phyloP scores from a whole-genome alignment of 2,888 invertebrate genomes.

The Allophyes oxyacanthae region DNA sequence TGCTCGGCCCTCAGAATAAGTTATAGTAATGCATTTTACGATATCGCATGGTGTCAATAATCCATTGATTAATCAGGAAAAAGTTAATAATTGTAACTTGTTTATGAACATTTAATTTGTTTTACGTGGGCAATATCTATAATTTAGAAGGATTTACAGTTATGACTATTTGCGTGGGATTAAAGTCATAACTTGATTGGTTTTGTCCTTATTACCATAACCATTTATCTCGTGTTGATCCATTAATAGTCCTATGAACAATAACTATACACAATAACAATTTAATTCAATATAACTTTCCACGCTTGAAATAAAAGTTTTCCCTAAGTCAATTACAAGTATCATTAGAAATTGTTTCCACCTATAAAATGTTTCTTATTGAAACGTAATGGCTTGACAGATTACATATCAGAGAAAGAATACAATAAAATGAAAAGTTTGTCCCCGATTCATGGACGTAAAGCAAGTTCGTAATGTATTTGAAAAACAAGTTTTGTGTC shows the following conservation, averaged over 20 bases:
- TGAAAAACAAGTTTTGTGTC: slow-evolving; percentile 54
- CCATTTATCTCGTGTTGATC: neutral
- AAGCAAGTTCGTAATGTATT: slow-evolving; percentile 40
- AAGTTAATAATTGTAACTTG: too few species aligned
- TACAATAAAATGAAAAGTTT: slow-evolving; percentile 31
- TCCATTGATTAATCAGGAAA: too few species aligned
- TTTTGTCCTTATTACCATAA: neutral
- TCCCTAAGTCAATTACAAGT: slow-evolving; percentile 23
- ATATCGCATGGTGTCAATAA: too few species aligned
- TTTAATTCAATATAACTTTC: slow-evolving; percentile 36
- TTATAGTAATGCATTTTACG: too few species aligned
- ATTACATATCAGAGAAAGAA: slow-evolving; percentile 21
- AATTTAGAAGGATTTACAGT: neutral
- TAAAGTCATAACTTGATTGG: neutral
- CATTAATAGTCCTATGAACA: slow-evolving; percentile 4
- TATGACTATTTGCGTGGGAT: neutral
- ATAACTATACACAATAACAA: slow-evolving; percentile 1
- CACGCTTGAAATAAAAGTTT: slow-evolving; percentile 15
- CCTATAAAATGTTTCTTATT: slow-evolving; percentile 10
- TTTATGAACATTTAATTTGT: neutral
- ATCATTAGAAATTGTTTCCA: slow-evolving; percentile 33
- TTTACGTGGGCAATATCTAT: neutral
- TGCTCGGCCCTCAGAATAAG: too few species aligned
- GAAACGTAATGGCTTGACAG: slow-evolving; percentile 21
- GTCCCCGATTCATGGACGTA: slow-evolving; percentile 24